phyloP scores from a whole-genome alignment of 1,140 invertebrate genomes.

The Lepidostoma basale region DNA sequence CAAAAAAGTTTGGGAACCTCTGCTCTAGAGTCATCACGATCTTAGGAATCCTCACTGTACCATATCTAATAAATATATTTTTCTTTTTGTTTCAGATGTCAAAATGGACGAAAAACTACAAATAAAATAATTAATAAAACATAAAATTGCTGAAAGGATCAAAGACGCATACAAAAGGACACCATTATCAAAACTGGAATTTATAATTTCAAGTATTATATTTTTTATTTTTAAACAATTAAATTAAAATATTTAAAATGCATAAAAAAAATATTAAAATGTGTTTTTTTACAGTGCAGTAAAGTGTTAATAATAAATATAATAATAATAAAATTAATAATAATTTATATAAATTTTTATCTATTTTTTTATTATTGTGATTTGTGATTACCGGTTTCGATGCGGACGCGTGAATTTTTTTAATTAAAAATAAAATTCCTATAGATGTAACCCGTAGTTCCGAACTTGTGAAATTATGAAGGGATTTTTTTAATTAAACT shows the following conservation, averaged over 20 bases:
- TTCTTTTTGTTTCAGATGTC: not conserved
- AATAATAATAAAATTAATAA: not conserved
- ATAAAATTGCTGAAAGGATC: not conserved
- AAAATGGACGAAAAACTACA: not conserved
- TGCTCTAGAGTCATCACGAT: too few relatives aligned
- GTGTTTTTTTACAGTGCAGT: not conserved
- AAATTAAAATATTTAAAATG: not conserved
- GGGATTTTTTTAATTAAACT: not conserved
- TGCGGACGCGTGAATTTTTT: too few relatives aligned
- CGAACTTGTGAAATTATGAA: slow-evolving; percentile 44
- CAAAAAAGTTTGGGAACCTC: too few relatives aligned
- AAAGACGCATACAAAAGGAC: too few relatives aligned
- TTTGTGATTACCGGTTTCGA: not conserved
- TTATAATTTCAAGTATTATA: not conserved
- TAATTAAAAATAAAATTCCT: too few relatives aligned
- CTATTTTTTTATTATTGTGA: too few relatives aligned
- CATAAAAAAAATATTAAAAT: not conserved
- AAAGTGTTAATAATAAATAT: not conserved
- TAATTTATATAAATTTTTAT: not conserved
- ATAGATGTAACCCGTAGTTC: slow-evolving; percentile 42
- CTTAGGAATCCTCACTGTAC: too few relatives aligned
- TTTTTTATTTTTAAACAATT: not conserved
- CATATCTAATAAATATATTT: not conserved
- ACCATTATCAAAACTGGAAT: not conserved
- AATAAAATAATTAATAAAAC: not conserved